Evolutionary conservation across 2,888 invertebrate genomes (phyloP), one percentile per base, ranked within the genome.

Genomic region (Nectonema munidae): DNA sequence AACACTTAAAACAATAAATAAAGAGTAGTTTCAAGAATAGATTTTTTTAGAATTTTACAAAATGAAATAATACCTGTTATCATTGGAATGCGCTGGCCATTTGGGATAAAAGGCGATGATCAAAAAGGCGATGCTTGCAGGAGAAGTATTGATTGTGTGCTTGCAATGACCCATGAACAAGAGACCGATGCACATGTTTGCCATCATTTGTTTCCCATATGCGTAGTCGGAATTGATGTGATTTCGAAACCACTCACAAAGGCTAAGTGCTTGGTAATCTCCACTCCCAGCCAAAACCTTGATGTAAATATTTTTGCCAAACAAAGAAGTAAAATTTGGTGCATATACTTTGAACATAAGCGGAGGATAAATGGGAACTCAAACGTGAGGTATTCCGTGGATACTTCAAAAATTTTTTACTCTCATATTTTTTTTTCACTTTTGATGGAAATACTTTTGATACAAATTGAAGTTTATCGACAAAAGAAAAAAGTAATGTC

Each of bases 51-150:
- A 15, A 6, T n/a, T n/a, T 15, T 4, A 2, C 11, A 40, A 19
- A 3, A 36, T 21, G 14, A 35, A 43, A 47, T 46, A n/a, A n/a
- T 43, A 74, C 72, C 81, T 68, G 54, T 89, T 89, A 49, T 95
- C 89, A 50, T 75, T 76, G 48, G 79, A 77, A 51, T 81, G 79
- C 1, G 72, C 76, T 14, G 86, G 83, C 56, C 79, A 86, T 53
- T 83, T 79, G 1, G 95, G 95, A 56, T 79, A 95, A 53, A 86
- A 71, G 0, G 89, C 73, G 47, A 76, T 74, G 29, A 95, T 60
- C 42, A 89, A 57, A 0, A 79, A 75, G 1, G 81, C 86, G 5
- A 89, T 66, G 0, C 79, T 69, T 21, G 68, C 65, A 2, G 76
- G 71, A 2, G 71, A 66, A 38, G 76, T 55, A 42, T 54, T 54